Evolutionary conservation across 2,113 vertebrate genomes (phyloP).

Genomic region (Menidia beryllina): DNA sequence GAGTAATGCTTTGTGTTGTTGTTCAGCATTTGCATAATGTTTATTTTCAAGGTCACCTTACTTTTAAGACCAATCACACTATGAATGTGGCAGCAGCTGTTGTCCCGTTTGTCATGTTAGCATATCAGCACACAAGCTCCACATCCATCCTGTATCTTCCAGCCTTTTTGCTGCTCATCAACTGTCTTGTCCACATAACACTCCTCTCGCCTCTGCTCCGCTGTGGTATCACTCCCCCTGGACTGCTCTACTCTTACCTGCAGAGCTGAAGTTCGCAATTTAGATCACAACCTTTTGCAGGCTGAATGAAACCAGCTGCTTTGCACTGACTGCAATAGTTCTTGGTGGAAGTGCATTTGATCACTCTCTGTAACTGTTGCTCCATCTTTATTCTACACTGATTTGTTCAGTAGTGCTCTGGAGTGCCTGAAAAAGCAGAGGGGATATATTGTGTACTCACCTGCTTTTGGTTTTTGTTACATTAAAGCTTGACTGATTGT

Average conservation of each 20-base stretch:
- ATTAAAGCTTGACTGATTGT: too few relatives aligned
- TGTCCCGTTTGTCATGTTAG: conserved; percentile 21
- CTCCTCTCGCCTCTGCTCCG: conserved; percentile 7
- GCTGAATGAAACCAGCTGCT: conserved; percentile 23
- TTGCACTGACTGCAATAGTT: conserved; percentile 19
- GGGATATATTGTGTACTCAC: neutral
- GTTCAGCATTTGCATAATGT: too few relatives aligned
- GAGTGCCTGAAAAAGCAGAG: neutral
- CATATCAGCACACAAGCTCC: conserved; percentile 37
- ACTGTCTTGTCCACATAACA: conserved; percentile 4
- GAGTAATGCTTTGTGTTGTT: conserved; percentile 45
- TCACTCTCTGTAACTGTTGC: conserved; percentile 8
- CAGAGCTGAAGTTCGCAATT: conserved; percentile 44
- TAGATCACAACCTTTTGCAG: conserved; percentile 18
- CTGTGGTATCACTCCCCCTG: conserved; percentile 26
- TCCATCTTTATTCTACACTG: conserved; percentile 10
- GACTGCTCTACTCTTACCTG: conserved; percentile 12
- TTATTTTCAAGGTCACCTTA: conserved; percentile 66
- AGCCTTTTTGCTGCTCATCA: conserved; percentile 43
- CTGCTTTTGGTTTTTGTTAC: neutral
- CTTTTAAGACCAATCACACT: conserved; percentile 39
- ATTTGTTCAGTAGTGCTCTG: neutral
- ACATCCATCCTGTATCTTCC: conserved; percentile 7
- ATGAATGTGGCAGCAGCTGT: conserved; percentile 38
- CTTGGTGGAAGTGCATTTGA: conserved; percentile 18